Evolutionary conservation across 2,797 vertebrate genomes (phyloP), one percentile per base, ranked within the genome.

Genomic region (Microcaecilia unicolor): DNA sequence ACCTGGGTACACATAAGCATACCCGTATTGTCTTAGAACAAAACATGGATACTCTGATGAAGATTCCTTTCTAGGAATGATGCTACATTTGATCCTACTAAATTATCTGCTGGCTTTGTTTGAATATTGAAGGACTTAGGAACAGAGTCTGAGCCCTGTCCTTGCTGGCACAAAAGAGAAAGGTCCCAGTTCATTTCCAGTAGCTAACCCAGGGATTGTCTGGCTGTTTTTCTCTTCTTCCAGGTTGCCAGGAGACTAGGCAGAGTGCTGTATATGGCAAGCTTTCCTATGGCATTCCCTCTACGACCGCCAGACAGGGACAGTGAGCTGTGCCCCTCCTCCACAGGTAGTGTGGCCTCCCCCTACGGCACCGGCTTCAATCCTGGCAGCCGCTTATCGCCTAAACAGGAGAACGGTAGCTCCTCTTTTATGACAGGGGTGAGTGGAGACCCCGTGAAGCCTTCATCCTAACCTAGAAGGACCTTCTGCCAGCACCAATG

Each of bases 191-290:
- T n/a, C n/a, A n/a, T n/a, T n/a, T n/a, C n/a, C n/a, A n/a, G n/a
- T n/a, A n/a, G n/a, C n/a, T n/a, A n/a, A n/a, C n/a, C n/a, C n/a
- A n/a, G n/a, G n/a, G n/a, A n/a, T n/a, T n/a, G n/a, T n/a, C n/a
- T n/a, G n/a, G n/a, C n/a, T n/a, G n/a, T n/a, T n/a, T n/a, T n/a
- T 3, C 6, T 0, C 5, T 31, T 3, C 19, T 3, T 10, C 25
- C 59, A 98, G 95, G 95, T 98, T 13, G 95, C 95, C 25, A 87
- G 82, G 31, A 69, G 92, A 1, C 79, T 96, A 49, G 94, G 93
- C 66, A 77, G 92, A 25, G 84, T 97, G 26, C 85, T 97, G 67
- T 98, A 89, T 73, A 91, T 97, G 95, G 92, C 91, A 5, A 91
- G 92, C 19, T 86, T 97, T 58, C 94, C 95, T 2, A 64, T 96